phyloP scores from a whole-genome alignment of 1,140 invertebrate genomes.

The Triops cancriformis region DNA sequence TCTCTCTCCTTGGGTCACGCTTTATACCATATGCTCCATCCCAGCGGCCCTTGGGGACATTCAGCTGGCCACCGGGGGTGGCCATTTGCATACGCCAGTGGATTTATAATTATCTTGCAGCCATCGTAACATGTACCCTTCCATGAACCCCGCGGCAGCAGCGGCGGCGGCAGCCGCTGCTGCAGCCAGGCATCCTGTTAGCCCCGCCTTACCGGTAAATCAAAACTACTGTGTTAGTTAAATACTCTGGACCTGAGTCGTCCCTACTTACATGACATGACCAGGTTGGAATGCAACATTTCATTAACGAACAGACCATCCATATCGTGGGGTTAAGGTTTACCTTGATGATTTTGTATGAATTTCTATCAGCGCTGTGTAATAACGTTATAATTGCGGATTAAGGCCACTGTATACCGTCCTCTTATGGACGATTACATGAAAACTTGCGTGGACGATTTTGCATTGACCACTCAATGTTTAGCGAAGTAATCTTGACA shows the following conservation, averaged over 20 bases:
- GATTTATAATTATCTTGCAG: constrained; percentile 19
- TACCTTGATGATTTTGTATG: no score
- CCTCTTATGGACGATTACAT: no score
- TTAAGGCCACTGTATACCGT: no score
- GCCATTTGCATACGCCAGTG: constrained; percentile 14
- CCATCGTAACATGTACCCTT: constrained; percentile 24
- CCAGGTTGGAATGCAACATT: no score
- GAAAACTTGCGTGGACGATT: no score
- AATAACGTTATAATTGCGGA: no score
- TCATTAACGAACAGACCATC: no score
- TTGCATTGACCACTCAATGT: no score
- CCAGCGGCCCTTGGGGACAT: constrained; percentile 1
- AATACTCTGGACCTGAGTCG: neutral
- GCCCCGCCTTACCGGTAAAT: constrained; percentile 28
- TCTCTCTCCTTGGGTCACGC: neutral
- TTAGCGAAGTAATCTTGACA: no score
- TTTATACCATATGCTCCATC: constrained; percentile 8
- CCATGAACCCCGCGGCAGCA: constrained; percentile 29
- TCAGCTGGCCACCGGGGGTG: constrained; percentile 7
- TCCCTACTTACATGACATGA: neutral
- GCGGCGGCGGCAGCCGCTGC: constrained; percentile 29
- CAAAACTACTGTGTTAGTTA: constrained; percentile 1
- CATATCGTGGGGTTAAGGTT: no score
- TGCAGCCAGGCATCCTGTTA: constrained; percentile 27
- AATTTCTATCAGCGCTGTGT: no score